Evolutionary conservation across 2,113 vertebrate species (phyloP), one percentile per base, ranked within the genome.

Genomic region (Corydoras sp.): DNA sequence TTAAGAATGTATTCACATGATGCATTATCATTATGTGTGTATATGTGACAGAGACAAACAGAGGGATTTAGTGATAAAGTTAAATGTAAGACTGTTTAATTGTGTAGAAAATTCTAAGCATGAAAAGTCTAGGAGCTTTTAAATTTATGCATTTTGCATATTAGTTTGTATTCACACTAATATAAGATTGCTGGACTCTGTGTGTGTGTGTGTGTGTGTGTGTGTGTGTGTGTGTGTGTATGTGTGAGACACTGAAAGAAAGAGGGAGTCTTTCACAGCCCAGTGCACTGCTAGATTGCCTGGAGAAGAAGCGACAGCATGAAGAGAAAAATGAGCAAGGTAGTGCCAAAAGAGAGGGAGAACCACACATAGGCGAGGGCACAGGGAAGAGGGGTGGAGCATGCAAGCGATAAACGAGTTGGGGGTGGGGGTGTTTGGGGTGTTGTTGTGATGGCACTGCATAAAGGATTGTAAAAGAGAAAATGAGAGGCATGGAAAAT

Each of bases 241-340:
- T 77, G 77, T 78, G 75, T 43, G 43, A 29, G 73, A 74, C 75
- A 14, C 72, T 67, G 74, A 75, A 65, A 64, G 66, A 68, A 71
- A 69, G 81, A 75, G 81, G 67, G 74, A 85, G 80, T 78, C 83
- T 70, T 81, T 88, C 82, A 86, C 87, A 85, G 82, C 80, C 84
- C 82, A 80, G 69, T 81, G 88, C 83, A 79, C 83, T 81, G 75
- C 81, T 74, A 82, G 80, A 85, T 83, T 85, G 84, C 86, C 83
- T 82, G 79, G 77, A 83, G 82, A 79, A 84, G 74, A 81, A 79
- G 77, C 69, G 73, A 80, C 73, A 81, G 79, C 58, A 50, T 71
- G 74, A 78, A 76, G 76, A 82, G 78, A 70, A 75, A 86, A 86
- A 85, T 77, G 73, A 80, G 79, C 71, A 69, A 83, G 81, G 83